A percentile compares a stretch with the other conserved stretches of the same genome.
Conservation (phyloP, 2,797 vertebrate genomes). For the Remorina albescens region DNA sequence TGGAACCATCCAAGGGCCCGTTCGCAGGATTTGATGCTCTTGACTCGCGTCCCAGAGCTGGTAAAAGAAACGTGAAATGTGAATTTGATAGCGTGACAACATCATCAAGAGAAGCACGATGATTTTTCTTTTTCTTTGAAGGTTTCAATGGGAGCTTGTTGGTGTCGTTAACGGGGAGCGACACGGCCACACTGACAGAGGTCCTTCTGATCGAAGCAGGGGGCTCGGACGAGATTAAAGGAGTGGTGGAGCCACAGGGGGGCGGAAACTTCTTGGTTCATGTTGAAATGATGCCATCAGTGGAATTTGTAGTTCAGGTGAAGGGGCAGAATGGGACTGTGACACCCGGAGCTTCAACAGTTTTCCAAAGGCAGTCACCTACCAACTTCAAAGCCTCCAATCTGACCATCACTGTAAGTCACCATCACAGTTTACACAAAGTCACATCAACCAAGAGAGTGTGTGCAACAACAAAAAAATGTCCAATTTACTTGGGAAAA, state of each 20-base stretch:
- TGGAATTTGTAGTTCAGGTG: slow-evolving; percentile 64
- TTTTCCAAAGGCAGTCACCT: slow-evolving; percentile 73
- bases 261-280: slow-evolving; percentile 52
- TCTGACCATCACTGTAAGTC: slow-evolving; percentile 69
- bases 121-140: slow-evolving; percentile 10
- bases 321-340: slow-evolving; percentile 28
- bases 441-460: not conserved
- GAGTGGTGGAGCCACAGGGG: slow-evolving; percentile 36
- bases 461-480: not conserved
- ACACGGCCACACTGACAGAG: slow-evolving; percentile 54
- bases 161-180: slow-evolving; percentile 67
- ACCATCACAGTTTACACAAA: not conserved
- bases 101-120: not conserved
- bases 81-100: not conserved
- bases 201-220: slow-evolving; percentile 61
- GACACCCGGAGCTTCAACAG: not conserved
- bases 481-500: too few species aligned
- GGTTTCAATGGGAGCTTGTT: slow-evolving; percentile 66
- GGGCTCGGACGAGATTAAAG: slow-evolving; percentile 35
- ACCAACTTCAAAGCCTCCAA: slow-evolving; percentile 70
- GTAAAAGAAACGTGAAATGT: slow-evolving; percentile 47
- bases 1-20: slow-evolving; percentile 43
- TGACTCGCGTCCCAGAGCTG: slow-evolving; percentile 66
- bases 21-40: slow-evolving; percentile 58
- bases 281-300: slow-evolving; percentile 50